Evolutionary conservation across 2,797 vertebrate genomes (phyloP), one percentile per base, ranked within the genome.

Genomic region (Lepidocolaptes lacrymiger): DNA sequence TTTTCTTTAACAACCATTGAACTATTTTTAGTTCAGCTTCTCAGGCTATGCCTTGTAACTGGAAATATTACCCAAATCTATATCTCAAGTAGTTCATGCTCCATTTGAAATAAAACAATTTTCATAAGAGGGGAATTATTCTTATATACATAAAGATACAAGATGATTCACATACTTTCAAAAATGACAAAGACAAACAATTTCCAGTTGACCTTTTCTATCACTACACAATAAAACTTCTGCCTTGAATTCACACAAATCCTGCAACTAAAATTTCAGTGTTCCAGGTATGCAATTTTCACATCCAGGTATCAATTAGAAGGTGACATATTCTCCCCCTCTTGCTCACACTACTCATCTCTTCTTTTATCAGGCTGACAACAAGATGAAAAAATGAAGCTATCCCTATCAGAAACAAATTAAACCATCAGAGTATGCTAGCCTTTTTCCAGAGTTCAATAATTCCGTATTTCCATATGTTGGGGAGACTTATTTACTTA

Each of bases 21-120:
- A 89, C 68, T 96, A 94, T 93, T 95, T 94, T 96, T 89, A 91
- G 95, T 61, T 89, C 32, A 8, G 34, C 34, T 95, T 93, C 64
- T 85, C 59, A 15, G 26, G 39, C 59, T 72, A 54, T 74, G 87
- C 59, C 75, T 82, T 74, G 4, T 32, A 92, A 89, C 68, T 92
- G 54, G 34, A 94, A 94, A 71, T 64, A 89, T 48, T 64, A 93
- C 16, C 56, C 48, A 89, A 80, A 63, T 69, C 63, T 62, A 67
- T 41, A 56, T 79, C 73, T 59, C 84, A 68, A 91, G n/a, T 61
- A 94, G 62, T 95, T 92, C 63, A 91, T 39, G 64, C 54, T 76
- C n/a, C 59, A 94, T 64, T 94, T 93, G 69, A 85, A 95, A 87
- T 26, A 87, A 80, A 92, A 81, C 4, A 4, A 79, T 89, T 95